Evolutionary conservation across 2,888 invertebrate genomes (phyloP), one percentile per base, ranked within the genome.

Genomic region (Apamea crenata): DNA sequence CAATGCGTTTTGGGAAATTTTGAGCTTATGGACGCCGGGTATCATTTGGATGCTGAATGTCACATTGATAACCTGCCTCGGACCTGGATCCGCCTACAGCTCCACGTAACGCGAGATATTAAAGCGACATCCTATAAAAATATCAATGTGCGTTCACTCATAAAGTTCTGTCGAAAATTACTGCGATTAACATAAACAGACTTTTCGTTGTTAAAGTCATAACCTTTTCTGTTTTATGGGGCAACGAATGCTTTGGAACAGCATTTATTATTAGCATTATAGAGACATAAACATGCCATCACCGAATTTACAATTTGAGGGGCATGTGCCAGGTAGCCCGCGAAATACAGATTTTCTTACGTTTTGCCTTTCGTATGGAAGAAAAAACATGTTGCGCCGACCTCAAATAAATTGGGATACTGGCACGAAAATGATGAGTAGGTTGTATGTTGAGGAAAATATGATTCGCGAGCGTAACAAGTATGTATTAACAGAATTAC

Each of bases 1-100:
- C 96, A 96, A 96, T 95, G 96, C 92, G 95, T 95, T 95, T 93
- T 93, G 86, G 91, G 91, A 88, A 93, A 93, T 94, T 93, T 96
- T 96, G 96, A 96, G 96, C 96, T 93, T 89, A 81, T 91, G 91
- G 93, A 95, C 94, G 94, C 94, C 85, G 95, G 94, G 94, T 92
- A 91, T 88, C 88, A 90, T 90, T 91, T 87, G 92, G 92, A 92
- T 93, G 85, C 89, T 93, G 94, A 94, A 94, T 93, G 93, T 93
- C 93, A 93, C 83, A 81, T 78, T 81, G 80, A 82, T 80, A 81
- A 82, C 74, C 82, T 87, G 81, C 72, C 80, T 82, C 81, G 74
- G 82, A 84, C 82, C 21, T 56, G 36, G 53, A 76, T 74, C 74
- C 66, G 73, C 63, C 79, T 79, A 76, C 47, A 78, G 86, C 74